These are phyloP conservation scores for Recurvirostra avosetta DNA, from an alignment of 2,113 vertebrate species.

Conservation along the genomic window DNA sequence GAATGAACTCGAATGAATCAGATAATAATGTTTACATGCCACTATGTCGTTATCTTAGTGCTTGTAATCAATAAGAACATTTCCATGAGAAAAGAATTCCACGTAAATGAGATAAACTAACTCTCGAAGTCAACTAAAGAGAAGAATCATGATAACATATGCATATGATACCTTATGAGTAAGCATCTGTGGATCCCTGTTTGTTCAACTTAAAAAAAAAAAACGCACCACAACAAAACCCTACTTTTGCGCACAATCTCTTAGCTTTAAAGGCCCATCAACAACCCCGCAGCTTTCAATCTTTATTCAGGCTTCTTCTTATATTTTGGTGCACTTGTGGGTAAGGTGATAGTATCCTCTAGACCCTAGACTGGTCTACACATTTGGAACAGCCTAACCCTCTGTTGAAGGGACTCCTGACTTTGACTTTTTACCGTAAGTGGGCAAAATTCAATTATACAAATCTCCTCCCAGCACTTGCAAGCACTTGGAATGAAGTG, in stretches of 20 bases:
- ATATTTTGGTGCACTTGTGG: background rate
- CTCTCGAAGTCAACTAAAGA: background rate
- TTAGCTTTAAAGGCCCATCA: background rate
- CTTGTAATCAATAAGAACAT: background rate
- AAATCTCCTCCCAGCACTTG: background rate
- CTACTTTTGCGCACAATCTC: background rate
- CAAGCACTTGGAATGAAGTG: background rate
- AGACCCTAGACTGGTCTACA: background rate
- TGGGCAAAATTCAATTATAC: background rate
- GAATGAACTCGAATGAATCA: background rate
- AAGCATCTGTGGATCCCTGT: background rate
- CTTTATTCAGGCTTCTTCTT: background rate
- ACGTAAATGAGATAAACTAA: background rate
- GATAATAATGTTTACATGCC: background rate
- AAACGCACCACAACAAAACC: background rate
- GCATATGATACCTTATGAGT: background rate
- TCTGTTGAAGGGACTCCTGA: background rate
- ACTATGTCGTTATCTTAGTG: background rate
- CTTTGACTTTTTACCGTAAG: background rate
- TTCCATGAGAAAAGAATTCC: background rate
- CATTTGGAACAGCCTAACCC: background rate
- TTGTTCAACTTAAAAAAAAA: background rate
- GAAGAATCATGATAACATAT: background rate
- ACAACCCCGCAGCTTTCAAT: background rate
- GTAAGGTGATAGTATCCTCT: background rate